A percentile compares a stretch with the other conserved stretches of the same genome.
Conservation (phyloP, 2,113 vertebrate genomes). For the Vulpes lagopus region DNA sequence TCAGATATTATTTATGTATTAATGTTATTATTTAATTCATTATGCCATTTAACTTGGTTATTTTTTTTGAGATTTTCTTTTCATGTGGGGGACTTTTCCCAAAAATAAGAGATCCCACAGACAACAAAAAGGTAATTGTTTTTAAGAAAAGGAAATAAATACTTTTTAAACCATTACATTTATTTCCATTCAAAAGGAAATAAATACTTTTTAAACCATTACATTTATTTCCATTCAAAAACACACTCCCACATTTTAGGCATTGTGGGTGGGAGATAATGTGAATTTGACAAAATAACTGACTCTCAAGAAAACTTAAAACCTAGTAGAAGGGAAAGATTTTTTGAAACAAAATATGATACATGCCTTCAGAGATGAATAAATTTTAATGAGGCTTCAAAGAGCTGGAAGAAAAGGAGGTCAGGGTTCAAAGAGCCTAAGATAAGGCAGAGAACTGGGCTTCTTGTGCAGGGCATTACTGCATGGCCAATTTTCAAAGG, state of each 20-base stretch:
- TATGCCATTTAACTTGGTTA: constrained; percentile 51
- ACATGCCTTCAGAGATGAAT: constrained; percentile 74
- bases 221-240: constrained; percentile 54
- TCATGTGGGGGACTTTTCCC: background rate
- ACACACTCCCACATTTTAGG: background rate
- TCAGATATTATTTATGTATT: background rate
- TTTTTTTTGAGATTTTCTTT: constrained; percentile 49
- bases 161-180: constrained; percentile 33
- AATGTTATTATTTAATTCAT: constrained; percentile 56
- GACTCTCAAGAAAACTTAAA: constrained; percentile 40
- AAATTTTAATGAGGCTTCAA: constrained; percentile 75
- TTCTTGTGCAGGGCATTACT: constrained; percentile 64
- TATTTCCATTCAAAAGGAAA: constrained; percentile 56
- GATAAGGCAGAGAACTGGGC: background rate
- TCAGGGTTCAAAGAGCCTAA: constrained; percentile 76
- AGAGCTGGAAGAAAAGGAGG: constrained; percentile 64
- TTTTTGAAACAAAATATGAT: constrained; percentile 61
- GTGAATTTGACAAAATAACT: constrained; percentile 8
- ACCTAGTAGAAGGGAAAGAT: constrained; percentile 29
- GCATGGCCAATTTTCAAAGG: constrained; percentile 69
- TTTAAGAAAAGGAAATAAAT: constrained; percentile 64
- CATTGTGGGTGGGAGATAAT: background rate
- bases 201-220: constrained; percentile 32
- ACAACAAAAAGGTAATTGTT: constrained; percentile 36
- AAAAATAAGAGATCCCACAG: constrained; percentile 15